Percentiles rank a stretch among this genome's conserved stretches.
These are phyloP conservation scores for Alosa sapidissima DNA, from an alignment of 2,797 vertebrate species.

Conservation along the genomic window DNA sequence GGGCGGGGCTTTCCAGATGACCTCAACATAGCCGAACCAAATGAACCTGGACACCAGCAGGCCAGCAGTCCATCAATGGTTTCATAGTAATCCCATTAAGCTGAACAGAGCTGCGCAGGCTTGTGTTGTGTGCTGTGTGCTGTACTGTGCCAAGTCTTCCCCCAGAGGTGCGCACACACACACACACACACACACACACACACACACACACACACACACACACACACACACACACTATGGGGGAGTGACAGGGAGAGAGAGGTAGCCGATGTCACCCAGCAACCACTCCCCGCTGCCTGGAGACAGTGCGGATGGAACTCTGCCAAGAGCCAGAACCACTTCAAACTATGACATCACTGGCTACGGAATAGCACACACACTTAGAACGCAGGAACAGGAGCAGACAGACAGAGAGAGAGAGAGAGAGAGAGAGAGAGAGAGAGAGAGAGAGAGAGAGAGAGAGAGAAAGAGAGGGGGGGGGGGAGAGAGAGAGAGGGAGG, in stretches of 20 bases:
- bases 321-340: not conserved
- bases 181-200: slow-evolving; percentile 11
- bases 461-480: too few species aligned
- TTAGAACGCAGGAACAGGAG: too few species aligned
- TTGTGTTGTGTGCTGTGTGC: not conserved
- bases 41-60: too few species aligned
- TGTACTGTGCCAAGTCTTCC: not conserved
- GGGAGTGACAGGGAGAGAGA: not conserved
- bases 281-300: not conserved
- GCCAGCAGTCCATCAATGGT: too few species aligned
- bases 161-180: not conserved
- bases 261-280: not conserved
- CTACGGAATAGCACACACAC: not conserved
- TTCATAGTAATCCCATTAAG: too few species aligned
- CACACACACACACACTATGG: not conserved
- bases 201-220: not conserved
- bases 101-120: not conserved
- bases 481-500: not conserved
- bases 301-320: not conserved
- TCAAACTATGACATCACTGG: not conserved
- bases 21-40: too few species aligned
- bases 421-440: not conserved
- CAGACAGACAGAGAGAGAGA: not conserved
- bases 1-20: too few species aligned
- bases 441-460: too few species aligned